Base-by-base conservation (phyloP, 2,888 invertebrate species). In the Rhagium mordax region DNA sequence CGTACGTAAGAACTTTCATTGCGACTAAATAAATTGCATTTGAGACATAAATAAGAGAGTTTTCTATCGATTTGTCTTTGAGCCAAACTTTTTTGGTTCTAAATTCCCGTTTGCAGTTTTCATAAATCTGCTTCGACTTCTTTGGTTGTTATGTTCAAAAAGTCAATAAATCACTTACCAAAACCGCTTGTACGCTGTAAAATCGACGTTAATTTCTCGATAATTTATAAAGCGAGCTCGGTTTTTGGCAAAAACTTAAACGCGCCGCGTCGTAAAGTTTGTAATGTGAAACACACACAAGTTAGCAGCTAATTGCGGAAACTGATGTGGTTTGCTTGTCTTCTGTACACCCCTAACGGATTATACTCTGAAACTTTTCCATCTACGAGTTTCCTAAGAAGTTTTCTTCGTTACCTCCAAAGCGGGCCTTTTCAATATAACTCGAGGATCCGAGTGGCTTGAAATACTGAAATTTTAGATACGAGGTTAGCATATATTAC, bases 241-340 rank as follows among this genome's bases (percentile, higher is more conserved):
- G 24, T 41, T 72, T 67, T 69, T 57, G 20, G 57, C 68, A 69
- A 72, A 72, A 69, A 72, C 33, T 72, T 60, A 57, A 61, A 64
- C 55, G 59, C 49, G 69, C 68, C 24, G 16, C 71, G 67, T 53
- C 72, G 60, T 57, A 55, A 72, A 72, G 53, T 72, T 72, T 59
- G 64, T 64, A 72, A 72, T 72, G 69, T 69, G 72, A 72, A 72
- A 72, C 69, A 60, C 61, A 61, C 61, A 69, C 69, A 69, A 69
- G 69, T 69, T 69, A 69, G 51, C 61, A 61, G 69, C 69, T 69
- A 69, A 69, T 69, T 69, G 69, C 69, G 69, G 69, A 61, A 69
- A 69, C 69, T 69, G 69, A 69, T 51, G 69, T 61, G 69, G 69
- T 61, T 69, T 69, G 21, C 69, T 67, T 57, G 67, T 57, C 67